phyloP scores from a whole-genome alignment of 1,140 invertebrate species.

The Hyles euphorbiae region DNA sequence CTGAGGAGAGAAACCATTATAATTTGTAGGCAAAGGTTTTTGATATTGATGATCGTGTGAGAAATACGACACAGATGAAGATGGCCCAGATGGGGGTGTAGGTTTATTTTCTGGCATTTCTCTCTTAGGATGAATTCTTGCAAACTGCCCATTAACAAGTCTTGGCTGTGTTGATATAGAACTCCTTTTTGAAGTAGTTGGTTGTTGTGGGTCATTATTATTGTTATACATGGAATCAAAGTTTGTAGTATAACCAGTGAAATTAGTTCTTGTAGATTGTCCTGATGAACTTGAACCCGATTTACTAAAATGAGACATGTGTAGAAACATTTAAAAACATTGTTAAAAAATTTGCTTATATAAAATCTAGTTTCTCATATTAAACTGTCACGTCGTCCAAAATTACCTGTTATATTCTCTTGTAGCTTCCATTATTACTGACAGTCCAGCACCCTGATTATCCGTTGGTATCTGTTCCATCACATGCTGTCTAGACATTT shows the following conservation, averaged over 20 bases:
- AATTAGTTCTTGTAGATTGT: conserved; percentile 68
- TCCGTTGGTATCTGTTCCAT: conserved; percentile 52
- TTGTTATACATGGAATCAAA: conserved; percentile 59
- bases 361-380: not conserved
- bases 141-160: conserved; percentile 54
- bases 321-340: no score
- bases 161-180: conserved; percentile 51
- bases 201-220: conserved; percentile 56
- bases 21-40: conserved; percentile 51
- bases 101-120: conserved; percentile 43
- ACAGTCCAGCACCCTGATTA: conserved; percentile 57
- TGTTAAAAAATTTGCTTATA: no score
- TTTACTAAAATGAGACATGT: conserved; percentile 56
- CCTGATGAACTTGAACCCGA: conserved; percentile 73
- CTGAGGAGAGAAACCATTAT: conserved; percentile 63
- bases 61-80: conserved; percentile 50
- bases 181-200: conserved; percentile 52
- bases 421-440: conserved; percentile 73
- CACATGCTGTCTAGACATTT: conserved; percentile 40
- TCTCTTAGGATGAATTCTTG: conserved; percentile 48
- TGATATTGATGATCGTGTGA: conserved; percentile 72
- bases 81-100: conserved; percentile 26
- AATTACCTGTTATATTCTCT: conserved; percentile 64
- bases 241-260: conserved; percentile 68
- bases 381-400: not conserved